Conservation (phyloP, 2,888 invertebrate species). For the Lampropteryx suffumata region DNA sequence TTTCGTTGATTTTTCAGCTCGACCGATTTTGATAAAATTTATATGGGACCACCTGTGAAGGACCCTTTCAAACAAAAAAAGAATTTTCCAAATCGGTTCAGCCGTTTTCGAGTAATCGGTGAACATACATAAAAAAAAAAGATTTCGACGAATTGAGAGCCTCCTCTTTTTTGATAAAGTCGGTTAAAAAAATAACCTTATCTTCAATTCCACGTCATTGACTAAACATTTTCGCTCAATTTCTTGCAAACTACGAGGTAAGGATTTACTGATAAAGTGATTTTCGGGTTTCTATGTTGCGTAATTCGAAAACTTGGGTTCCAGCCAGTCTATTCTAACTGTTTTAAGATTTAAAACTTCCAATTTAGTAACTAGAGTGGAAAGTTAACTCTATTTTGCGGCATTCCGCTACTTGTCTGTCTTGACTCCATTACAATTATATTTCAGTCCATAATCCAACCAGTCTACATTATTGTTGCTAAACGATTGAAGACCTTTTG, state of each 20-base stretch:
- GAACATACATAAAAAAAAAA: no score
- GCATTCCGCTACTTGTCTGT: no score
- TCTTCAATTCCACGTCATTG: slow-evolving; percentile 20
- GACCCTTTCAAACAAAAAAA: no score
- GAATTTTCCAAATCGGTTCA: no score
- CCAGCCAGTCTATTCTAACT: slow-evolving; percentile 5
- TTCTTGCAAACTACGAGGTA: slow-evolving; percentile 15
- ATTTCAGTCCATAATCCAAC: background rate
- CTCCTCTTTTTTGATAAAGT: no score
- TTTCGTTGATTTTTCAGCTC: no score
- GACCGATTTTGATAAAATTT: no score
- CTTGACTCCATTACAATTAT: no score
- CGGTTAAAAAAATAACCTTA: no score
- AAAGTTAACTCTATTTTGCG: background rate
- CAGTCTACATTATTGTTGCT: background rate
- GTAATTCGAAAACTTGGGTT: slow-evolving; percentile 14
- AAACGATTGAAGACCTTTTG: slow-evolving; percentile 2
- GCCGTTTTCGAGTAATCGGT: no score
- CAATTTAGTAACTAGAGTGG: background rate
- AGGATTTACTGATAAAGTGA: slow-evolving; percentile 16
- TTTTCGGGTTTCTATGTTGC: slow-evolving; percentile 6
- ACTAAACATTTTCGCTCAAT: slow-evolving; percentile 18
- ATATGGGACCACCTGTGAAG: no score
- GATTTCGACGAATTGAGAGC: no score
- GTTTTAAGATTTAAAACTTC: slow-evolving; percentile 1